A percentile compares a stretch with the other conserved stretches of the same genome.
Evolutionary conservation across 2,888 invertebrate genomes (phyloP).

Genomic region (Polietes domitor): DNA sequence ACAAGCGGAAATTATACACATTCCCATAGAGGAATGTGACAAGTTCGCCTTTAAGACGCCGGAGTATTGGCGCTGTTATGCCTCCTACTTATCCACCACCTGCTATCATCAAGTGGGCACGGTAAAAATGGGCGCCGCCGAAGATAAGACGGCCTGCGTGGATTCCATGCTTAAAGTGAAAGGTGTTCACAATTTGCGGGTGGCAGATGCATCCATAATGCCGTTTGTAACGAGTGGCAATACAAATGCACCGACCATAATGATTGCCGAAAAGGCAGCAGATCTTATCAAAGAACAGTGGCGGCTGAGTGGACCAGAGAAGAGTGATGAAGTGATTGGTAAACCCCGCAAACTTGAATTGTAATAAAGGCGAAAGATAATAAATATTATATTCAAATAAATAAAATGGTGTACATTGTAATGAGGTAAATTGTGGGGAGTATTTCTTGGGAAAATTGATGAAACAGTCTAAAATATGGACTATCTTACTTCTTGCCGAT

Average conservation of each 20-base stretch:
- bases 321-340: not conserved
- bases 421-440: no score
- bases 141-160: conserved; percentile 85
- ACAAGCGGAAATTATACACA: conserved; percentile 72
- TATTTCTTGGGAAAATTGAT: no score
- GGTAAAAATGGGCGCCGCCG: conserved; percentile 86
- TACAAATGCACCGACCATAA: conserved; percentile 91
- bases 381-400: no score
- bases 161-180: conserved; percentile 85
- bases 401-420: no score
- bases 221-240: conserved; percentile 89
- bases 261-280: conserved; percentile 92
- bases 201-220: conserved; percentile 90
- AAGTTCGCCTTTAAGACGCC: conserved; percentile 68
- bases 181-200: conserved; percentile 85
- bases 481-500: no score
- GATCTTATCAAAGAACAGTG: conserved; percentile 81
- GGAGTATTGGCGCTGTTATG: conserved; percentile 86
- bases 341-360: not conserved
- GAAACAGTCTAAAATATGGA: no score
- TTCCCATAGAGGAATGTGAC: conserved; percentile 74
- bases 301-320: conserved; percentile 43
- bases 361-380: no score
- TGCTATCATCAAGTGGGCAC: conserved; percentile 87
- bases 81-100: conserved; percentile 85